Conservation (phyloP, 2,113 vertebrate genomes). For the Aleadryas rufinucha region DNA sequence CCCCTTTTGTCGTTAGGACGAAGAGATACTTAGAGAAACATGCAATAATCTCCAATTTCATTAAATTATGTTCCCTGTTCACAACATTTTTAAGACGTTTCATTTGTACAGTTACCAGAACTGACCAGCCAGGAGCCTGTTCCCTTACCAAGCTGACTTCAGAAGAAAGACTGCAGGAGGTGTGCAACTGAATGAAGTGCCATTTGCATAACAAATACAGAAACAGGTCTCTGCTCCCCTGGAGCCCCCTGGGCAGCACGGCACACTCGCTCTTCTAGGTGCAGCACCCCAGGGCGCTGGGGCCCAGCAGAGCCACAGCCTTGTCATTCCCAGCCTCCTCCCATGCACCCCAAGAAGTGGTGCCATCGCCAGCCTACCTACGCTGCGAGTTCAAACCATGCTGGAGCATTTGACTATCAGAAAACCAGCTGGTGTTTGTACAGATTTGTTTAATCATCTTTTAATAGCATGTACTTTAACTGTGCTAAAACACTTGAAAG, state of each 20-base stretch:
- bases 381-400: not conserved
- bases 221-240: not conserved
- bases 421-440: constrained; percentile 42
- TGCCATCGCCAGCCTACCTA: not conserved
- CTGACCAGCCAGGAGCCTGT: not conserved
- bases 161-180: not conserved
- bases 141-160: not conserved
- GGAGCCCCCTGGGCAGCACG: not conserved
- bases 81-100: not conserved
- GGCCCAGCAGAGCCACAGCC: not conserved
- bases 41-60: not conserved
- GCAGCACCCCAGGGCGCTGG: not conserved
- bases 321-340: not conserved
- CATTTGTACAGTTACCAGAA: not conserved
- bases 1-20: not conserved
- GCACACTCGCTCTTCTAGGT: not conserved
- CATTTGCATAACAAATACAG: not conserved
- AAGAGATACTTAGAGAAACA: not conserved
- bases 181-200: not conserved
- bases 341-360: not conserved
- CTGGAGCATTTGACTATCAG: not conserved
- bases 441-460: constrained; percentile 38
- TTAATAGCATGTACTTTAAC: constrained; percentile 43
- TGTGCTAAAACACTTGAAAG: not conserved
- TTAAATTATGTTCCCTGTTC: not conserved